These are phyloP conservation scores for Drosophila ohnishii DNA, from an alignment of 1,140 invertebrate genomes.

Conservation along the genomic window DNA sequence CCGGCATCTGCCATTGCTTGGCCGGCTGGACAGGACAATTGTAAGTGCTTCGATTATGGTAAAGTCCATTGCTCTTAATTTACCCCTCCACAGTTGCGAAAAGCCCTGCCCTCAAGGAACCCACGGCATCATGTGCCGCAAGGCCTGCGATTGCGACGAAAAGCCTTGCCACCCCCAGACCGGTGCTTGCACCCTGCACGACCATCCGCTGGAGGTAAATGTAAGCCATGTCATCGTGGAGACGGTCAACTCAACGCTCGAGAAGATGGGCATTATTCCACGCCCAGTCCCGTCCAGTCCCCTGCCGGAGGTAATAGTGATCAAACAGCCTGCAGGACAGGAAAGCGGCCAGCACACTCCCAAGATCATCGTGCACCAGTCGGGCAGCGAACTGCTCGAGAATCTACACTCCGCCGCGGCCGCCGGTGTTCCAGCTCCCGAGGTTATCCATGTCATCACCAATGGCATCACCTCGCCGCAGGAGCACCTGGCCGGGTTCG, in stretches of 20 bases:
- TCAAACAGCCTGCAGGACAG: constrained; percentile 61
- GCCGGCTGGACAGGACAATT: constrained; percentile 76
- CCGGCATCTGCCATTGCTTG: constrained; percentile 73
- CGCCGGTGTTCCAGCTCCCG: constrained; percentile 57
- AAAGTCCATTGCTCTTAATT: background rate
- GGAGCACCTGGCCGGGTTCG: constrained; percentile 70
- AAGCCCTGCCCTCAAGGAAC: constrained; percentile 74
- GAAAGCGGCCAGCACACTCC: constrained; percentile 60
- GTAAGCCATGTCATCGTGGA: constrained; percentile 76
- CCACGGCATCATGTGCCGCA: constrained; percentile 78
- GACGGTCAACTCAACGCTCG: constrained; percentile 76
- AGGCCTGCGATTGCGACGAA: constrained; percentile 70
- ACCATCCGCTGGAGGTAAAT: constrained; percentile 46
- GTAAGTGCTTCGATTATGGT: constrained; percentile 42
- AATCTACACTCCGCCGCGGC: constrained; percentile 64
- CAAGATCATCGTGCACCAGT: constrained; percentile 79
- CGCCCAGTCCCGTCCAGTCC: constrained; percentile 46
- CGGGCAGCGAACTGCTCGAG: constrained; percentile 63
- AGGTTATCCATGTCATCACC: constrained; percentile 80
- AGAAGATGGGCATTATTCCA: constrained; percentile 82
- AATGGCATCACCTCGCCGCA: constrained; percentile 47
- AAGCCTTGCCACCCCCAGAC: constrained; percentile 76
- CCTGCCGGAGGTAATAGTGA: constrained; percentile 74
- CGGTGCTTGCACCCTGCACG: constrained; percentile 55
- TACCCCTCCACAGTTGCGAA: constrained; percentile 66